Evolutionary conservation across 2,113 vertebrate genomes (phyloP).

Genomic region (Equus quagga): DNA sequence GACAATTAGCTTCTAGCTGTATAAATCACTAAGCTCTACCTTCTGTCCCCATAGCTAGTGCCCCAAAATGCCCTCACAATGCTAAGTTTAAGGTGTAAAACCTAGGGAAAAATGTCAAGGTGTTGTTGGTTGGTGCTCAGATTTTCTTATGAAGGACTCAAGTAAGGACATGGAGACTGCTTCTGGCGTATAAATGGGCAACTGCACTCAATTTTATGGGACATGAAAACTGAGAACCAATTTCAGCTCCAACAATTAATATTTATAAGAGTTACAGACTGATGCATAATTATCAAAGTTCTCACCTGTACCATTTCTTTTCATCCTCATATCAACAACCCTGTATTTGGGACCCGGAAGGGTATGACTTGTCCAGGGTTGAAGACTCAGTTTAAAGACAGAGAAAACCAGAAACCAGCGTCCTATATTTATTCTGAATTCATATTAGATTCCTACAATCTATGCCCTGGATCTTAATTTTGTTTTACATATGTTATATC

Average conservation of each 20-base stretch:
- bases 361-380: neutral
- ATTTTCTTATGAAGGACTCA: neutral
- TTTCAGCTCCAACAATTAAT: neutral
- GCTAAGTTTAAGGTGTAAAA: neutral
- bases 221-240: neutral
- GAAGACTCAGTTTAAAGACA: neutral
- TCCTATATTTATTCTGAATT: conserved; percentile 12
- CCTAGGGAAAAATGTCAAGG: neutral
- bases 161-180: neutral
- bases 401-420: neutral
- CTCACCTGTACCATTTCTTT: neutral
- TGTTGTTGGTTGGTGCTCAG: neutral
- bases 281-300: neutral
- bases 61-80: neutral
- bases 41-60: neutral
- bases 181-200: neutral
- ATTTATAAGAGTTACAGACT: neutral
- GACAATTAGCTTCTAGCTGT: neutral
- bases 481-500: conserved; percentile 60
- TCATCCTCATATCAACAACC: neutral
- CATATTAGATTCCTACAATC: neutral
- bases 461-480: conserved; percentile 55
- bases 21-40: neutral
- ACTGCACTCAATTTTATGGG: neutral
- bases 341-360: neutral